Base-by-base conservation (phyloP, 1,140 invertebrate species). In the Propsilocerus akamusi region DNA sequence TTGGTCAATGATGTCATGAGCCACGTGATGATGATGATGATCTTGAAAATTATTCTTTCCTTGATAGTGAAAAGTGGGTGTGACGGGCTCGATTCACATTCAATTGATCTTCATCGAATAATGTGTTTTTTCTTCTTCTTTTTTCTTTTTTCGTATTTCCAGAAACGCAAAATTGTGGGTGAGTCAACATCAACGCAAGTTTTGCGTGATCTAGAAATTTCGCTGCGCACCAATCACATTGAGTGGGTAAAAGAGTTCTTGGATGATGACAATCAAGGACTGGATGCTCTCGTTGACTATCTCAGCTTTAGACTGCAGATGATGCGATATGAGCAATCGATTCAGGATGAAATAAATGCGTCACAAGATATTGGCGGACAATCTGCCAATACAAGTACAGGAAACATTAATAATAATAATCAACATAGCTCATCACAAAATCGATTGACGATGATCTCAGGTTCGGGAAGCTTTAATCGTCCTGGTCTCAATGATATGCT, bases 201-300 rank as follows among this genome's bases (percentile, higher is more conserved):
- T 52, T 72, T 99, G 25, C 76, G 94, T 60, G 95, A 99, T 72
- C 74, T 99, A 56, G 95, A 99, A 74, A 99, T 98, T 61, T 99
- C 96, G 8, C 70, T 99, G 50, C 77, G 96, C 57, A 99, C 96
- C 41, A 99, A 99, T 74, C 90, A 96, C 65, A 99, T 99, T 61
- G 95, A 99, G 90, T 99, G 96, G 96, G 96, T 99, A 26, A 77
- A 91, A 58, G 91, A 97, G 68, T 99, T 99, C 70, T 72, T 99
- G 32, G 88, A 93, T 68, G 90, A 97, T 56, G 80, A 89, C 52
- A 96, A 98, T 69, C 83, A 88, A 65, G 96, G 96, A 4, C 68
- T 99, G 49, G 92, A 97, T 67, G 88, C 96, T 32, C 72, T 99
- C 49, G 88, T 99, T 51, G 92, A 97, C 67, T 99, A 99, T 72